A percentile compares a stretch with the other conserved stretches of the same genome.
These are phyloP conservation scores for Phrynocephalus versicolor DNA, from an alignment of 2,113 vertebrate species.

Conservation along the genomic window DNA sequence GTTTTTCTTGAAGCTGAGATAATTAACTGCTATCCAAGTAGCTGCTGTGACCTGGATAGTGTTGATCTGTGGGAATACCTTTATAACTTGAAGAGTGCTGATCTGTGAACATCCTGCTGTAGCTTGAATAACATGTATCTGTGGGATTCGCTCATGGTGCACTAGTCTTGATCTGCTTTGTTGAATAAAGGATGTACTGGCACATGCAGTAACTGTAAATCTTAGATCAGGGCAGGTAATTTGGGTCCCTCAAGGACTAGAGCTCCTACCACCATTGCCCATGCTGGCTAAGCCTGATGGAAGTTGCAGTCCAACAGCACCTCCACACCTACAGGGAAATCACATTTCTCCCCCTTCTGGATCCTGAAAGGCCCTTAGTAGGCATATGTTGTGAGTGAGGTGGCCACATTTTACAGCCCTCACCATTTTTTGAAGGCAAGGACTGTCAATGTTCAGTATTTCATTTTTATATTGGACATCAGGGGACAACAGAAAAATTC, in stretches of 20 bases:
- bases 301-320: background rate
- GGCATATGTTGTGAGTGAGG: background rate
- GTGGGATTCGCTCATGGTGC: no score
- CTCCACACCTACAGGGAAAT: background rate
- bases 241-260: background rate
- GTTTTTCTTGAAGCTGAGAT: no score
- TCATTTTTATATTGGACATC: background rate
- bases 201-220: background rate
- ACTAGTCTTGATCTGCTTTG: no score
- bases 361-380: background rate
- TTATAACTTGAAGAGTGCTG: background rate
- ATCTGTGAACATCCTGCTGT: background rate
- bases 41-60: background rate
- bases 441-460: background rate
- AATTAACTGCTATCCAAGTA: background rate
- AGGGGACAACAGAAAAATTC: background rate
- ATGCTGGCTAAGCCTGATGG: background rate
- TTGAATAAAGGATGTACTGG: no score
- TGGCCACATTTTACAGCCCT: no score
- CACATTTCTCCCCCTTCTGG: background rate
- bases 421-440: background rate
- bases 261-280: background rate
- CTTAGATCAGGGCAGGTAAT: background rate
- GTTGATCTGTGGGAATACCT: background rate
- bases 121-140: no score